These are phyloP conservation scores for Epsilonema sp. DNA, from an alignment of 2,888 invertebrate species.

Conservation along the genomic window DNA sequence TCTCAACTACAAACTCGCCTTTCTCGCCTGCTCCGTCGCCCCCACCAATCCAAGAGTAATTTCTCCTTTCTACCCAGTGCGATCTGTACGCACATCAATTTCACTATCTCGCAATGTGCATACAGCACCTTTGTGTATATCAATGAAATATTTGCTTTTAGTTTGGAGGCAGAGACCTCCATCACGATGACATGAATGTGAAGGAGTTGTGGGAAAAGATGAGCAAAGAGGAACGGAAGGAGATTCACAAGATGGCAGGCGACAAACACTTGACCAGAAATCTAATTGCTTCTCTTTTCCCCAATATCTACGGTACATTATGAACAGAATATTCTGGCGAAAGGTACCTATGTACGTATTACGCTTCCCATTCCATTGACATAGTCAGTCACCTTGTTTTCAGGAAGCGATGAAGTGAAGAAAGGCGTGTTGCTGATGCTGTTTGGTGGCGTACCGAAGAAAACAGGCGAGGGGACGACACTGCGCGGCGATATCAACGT, in stretches of 20 bases:
- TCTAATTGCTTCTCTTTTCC: conserved; percentile 71
- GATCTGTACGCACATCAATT: no score
- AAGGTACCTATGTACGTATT: no score
- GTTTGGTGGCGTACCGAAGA: conserved; percentile 90
- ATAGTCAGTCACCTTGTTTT: no score
- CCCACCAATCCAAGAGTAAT: conserved; percentile 54
- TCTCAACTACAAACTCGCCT: conserved; percentile 66
- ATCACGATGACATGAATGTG: conserved; percentile 66
- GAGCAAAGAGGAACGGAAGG: conserved; percentile 46
- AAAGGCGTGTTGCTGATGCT: conserved; percentile 66
- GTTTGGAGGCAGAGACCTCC: conserved; percentile 64
- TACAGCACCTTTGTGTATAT: no score
- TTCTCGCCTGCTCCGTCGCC: conserved; percentile 75
- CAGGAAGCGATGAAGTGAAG: conserved; percentile 80
- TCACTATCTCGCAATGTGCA: no score
- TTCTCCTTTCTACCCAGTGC: no score
- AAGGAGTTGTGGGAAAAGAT: conserved; percentile 80
- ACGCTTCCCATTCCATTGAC: no score
- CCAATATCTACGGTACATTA: conserved; percentile 75
- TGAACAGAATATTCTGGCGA: no score
- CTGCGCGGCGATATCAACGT: conserved; percentile 90
- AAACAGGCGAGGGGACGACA: conserved; percentile 68
- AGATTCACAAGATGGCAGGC: conserved; percentile 86
- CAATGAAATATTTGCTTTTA: conserved; percentile 23
- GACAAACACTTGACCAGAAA: conserved; percentile 72